Evolutionary conservation across 2,113 vertebrate genomes (phyloP).

Genomic region (Gymnorhina tibicen): DNA sequence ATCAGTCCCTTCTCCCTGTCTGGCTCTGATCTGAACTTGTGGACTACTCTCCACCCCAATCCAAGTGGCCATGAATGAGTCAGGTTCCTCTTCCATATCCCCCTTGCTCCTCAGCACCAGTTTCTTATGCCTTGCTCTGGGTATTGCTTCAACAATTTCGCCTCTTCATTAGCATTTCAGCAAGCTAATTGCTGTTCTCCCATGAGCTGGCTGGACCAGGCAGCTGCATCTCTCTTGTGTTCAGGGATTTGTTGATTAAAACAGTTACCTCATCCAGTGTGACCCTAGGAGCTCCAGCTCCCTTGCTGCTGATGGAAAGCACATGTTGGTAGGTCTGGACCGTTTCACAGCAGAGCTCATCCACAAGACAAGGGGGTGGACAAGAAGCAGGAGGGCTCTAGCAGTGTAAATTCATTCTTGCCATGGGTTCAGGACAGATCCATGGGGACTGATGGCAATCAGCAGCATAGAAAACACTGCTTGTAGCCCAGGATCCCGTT

Average conservation of each 20-base stretch:
- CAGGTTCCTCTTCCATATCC: not conserved
- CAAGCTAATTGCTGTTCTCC: not conserved
- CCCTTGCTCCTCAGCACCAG: not conserved
- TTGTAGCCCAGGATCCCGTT: not conserved
- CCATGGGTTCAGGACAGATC: not conserved
- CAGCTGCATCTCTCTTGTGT: slow-evolving; percentile 4
- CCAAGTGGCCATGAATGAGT: rapidly evolving
- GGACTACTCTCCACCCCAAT: not conserved
- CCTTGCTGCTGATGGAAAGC: slow-evolving; percentile 35
- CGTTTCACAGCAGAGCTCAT: not conserved
- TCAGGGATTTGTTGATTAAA: slow-evolving; percentile 43
- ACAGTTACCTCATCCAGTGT: slow-evolving; percentile 22
- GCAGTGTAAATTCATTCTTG: not conserved
- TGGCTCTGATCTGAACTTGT: not conserved
- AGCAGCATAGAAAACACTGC: not conserved
- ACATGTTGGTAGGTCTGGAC: slow-evolving; percentile 7
- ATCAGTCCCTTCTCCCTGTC: not conserved
- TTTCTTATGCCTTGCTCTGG: not conserved
- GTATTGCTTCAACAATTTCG: not conserved
- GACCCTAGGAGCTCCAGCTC: not conserved
- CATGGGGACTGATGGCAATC: not conserved
- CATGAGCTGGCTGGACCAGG: not conserved
- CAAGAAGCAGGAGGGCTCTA: not conserved
- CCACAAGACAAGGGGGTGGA: not conserved
- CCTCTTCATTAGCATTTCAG: slow-evolving; percentile 9